phyloP scores from a whole-genome alignment of 2,888 invertebrate species.

The Catocala nupta region DNA sequence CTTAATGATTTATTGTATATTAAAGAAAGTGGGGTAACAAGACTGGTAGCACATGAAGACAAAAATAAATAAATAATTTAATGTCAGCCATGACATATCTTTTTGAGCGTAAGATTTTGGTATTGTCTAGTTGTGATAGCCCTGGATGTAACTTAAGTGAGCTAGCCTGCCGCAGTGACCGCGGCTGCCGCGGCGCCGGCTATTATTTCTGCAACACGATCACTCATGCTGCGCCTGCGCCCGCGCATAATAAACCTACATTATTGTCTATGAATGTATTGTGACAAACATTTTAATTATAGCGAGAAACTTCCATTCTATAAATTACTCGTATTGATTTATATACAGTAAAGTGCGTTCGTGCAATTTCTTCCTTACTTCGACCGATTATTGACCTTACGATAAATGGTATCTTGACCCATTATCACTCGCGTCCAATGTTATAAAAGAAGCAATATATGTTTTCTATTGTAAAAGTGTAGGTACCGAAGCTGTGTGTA shows the following conservation, averaged over 20 bases:
- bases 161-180: conserved; percentile 52
- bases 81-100: background rate
- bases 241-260: conserved; percentile 1
- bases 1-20: too few species aligned
- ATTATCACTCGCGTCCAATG: conserved; percentile 56
- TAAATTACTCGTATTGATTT: conserved; percentile 14
- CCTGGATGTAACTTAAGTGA: conserved; percentile 48
- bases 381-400: conserved; percentile 54
- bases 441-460: conserved; percentile 43
- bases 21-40: too few species aligned
- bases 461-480: too few species aligned
- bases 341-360: conserved; percentile 8
- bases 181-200: conserved; percentile 51
- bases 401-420: conserved; percentile 60
- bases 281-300: conserved; percentile 6
- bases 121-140: conserved; percentile 17
- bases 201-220: conserved; percentile 60
- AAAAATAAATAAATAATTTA: too few species aligned
- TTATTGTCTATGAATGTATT: conserved; percentile 2
- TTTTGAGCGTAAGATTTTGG: background rate
- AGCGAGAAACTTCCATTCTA: conserved; percentile 6
- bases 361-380: conserved; percentile 43
- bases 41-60: too few species aligned
- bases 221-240: conserved; percentile 36
- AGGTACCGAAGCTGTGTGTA: too few species aligned